A percentile compares a stretch with the other conserved stretches of the same genome.
These are phyloP conservation scores for Falco rusticolus DNA, from an alignment of 2,797 vertebrate species.

Conservation along the genomic window DNA sequence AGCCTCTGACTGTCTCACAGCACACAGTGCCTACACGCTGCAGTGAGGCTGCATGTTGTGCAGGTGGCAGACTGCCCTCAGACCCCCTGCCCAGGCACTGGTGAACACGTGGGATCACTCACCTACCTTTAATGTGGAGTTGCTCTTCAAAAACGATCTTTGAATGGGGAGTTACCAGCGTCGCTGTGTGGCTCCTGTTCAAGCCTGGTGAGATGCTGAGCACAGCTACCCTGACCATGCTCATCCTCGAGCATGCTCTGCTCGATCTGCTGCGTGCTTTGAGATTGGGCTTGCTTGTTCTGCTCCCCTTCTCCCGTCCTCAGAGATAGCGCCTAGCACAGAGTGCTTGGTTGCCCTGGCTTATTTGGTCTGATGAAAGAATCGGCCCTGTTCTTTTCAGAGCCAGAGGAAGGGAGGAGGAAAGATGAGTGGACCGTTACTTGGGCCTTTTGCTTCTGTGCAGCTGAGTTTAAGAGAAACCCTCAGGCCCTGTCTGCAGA, in stretches of 20 bases:
- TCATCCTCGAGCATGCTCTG: neutral
- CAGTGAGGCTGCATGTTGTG: fast-evolving
- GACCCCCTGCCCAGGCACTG: fast-evolving
- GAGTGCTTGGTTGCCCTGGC: neutral
- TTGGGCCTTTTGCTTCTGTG: neutral
- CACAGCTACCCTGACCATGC: fast-evolving
- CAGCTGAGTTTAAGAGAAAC: neutral
- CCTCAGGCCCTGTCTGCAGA: neutral
- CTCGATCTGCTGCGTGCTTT: neutral
- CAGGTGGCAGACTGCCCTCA: neutral
- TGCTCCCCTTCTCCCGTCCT: neutral
- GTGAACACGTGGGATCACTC: fast-evolving
- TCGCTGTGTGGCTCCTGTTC: neutral
- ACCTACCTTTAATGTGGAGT: neutral
- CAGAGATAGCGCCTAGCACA: neutral
- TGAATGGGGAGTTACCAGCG: neutral
- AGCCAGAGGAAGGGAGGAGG: neutral
- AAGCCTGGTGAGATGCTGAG: neutral
- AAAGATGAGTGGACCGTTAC: neutral
- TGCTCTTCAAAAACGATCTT: neutral
- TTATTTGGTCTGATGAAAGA: neutral
- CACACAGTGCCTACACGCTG: fast-evolving
- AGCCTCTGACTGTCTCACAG: neutral
- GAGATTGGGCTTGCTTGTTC: neutral
- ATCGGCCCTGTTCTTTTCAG: neutral